Evolutionary conservation across 1,140 invertebrate genomes (phyloP).

Genomic region (Drosophila neocordata): DNA sequence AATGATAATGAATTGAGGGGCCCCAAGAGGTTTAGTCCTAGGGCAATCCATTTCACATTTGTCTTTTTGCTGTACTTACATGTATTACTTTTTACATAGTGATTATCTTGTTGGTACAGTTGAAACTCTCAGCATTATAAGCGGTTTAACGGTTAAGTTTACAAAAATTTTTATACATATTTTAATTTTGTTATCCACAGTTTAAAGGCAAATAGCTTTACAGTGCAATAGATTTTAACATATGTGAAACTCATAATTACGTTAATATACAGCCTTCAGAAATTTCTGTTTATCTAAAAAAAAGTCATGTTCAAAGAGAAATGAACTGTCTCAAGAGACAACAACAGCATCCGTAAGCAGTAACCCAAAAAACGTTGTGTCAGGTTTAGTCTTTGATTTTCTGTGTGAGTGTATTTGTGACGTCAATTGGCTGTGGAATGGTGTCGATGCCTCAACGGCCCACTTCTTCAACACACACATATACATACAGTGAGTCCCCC

Average conservation of each 20-base stretch:
- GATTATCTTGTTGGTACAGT: slow-evolving; percentile 35
- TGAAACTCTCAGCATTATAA: slow-evolving; percentile 30
- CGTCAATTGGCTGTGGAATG: slow-evolving; percentile 51
- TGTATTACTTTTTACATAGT: background rate
- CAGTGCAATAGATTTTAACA: no score
- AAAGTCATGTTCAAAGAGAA: background rate
- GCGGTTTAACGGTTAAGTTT: background rate
- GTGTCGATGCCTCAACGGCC: slow-evolving; percentile 43
- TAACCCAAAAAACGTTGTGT: slow-evolving; percentile 52
- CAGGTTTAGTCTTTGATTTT: slow-evolving; percentile 35
- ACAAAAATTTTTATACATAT: no score
- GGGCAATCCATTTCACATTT: slow-evolving; percentile 57
- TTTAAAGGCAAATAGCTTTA: no score
- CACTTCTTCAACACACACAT: slow-evolving; percentile 41
- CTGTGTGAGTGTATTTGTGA: slow-evolving; percentile 40
- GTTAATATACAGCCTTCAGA: no score
- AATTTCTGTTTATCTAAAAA: background rate
- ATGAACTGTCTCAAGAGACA: background rate
- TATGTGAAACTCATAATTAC: no score
- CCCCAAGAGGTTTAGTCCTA: slow-evolving; percentile 37
- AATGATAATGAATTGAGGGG: slow-evolving; percentile 25
- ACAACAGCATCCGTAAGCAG: slow-evolving; percentile 21
- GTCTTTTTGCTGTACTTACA: background rate
- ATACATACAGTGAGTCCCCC: background rate
- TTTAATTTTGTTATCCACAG: no score